Conservation (phyloP, 2,888 invertebrate species). For the Drosophila borealis region DNA sequence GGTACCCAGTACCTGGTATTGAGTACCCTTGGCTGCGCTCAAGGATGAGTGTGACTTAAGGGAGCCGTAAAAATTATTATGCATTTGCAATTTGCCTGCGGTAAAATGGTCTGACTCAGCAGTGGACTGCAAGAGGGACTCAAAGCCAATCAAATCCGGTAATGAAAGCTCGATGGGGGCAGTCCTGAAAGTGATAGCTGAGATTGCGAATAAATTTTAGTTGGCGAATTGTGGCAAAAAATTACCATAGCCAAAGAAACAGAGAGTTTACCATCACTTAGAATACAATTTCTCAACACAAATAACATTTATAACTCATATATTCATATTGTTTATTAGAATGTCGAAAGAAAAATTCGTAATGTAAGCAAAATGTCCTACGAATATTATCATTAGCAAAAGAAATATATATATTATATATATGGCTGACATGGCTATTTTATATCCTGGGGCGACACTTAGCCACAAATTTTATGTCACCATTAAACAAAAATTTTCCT, state of each 20-base stretch:
- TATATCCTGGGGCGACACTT: too few species aligned
- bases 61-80: slow-evolving; percentile 61
- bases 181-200: slow-evolving; percentile 14
- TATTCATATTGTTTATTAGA: too few species aligned
- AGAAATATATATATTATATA: too few species aligned
- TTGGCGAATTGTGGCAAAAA: neutral
- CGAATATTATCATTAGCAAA: too few species aligned
- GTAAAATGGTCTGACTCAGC: slow-evolving; percentile 34
- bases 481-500: too few species aligned
- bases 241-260: neutral
- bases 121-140: neutral
- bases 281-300: too few species aligned
- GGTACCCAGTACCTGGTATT: slow-evolving; percentile 11
- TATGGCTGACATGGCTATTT: too few species aligned
- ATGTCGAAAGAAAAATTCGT: too few species aligned
- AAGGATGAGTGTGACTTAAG: slow-evolving; percentile 72
- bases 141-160: slow-evolving; percentile 28
- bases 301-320: too few species aligned
- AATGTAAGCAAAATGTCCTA: too few species aligned
- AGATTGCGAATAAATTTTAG: neutral
- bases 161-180: neutral
- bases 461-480: too few species aligned
- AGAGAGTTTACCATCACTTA: neutral
- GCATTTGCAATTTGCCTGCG: slow-evolving; percentile 52
- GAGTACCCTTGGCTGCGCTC: slow-evolving; percentile 46